Base-by-base conservation (phyloP, 2,797 vertebrate genomes). In the Ctenopoma kingsleyae region DNA sequence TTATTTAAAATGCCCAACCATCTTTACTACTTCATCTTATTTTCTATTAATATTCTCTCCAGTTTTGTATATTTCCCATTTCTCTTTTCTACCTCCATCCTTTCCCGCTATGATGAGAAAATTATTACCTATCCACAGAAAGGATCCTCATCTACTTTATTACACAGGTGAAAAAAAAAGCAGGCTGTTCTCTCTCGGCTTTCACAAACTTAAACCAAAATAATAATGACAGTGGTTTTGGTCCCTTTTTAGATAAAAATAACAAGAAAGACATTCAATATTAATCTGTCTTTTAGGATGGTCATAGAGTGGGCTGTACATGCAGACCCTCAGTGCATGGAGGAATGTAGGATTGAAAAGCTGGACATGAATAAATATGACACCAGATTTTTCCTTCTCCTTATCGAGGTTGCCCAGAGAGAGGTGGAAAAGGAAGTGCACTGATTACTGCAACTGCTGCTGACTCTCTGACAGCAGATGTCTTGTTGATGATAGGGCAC, bases 321-420 rank as follows among this genome's bases (percentile, higher is more conserved):
- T 32, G 65, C 78, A 46, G 47, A 65, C 74, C 67, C 83, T 75
- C 70, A 38, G 69, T 61, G n/a, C n/a, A n/a, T n/a, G 50, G 84
- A 80, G 76, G 82, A 89, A 86, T 74, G 68, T 73, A 53, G 78
- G 84, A 87, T 75, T 67, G 84, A 87, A 85, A 89, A 90, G 80
- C 84, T 82, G 79, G 85, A 89, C 86, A 92, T 94, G 91, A 95
- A 93, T 92, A 94, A 93, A 94, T 93, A 92, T 92, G 89, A 93
- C 91, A 88, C 76, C 63, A 72, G 84, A 78, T 89, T 90, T 86
- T 78, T 32, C 30, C 84, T 83, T 80, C 85, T 90, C 71, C 92
- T 94, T 92, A 91, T 94, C 93, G 52, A 87, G 84, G 89, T 89
- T 84, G 87, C 85, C 81, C 89, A 92, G 89, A 82, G 87, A 91